Evolutionary conservation across 92 coral and sea anemone species (phyloP), one percentile per base, ranked within the genome.

Genomic region (Bergia puertoricense): DNA sequence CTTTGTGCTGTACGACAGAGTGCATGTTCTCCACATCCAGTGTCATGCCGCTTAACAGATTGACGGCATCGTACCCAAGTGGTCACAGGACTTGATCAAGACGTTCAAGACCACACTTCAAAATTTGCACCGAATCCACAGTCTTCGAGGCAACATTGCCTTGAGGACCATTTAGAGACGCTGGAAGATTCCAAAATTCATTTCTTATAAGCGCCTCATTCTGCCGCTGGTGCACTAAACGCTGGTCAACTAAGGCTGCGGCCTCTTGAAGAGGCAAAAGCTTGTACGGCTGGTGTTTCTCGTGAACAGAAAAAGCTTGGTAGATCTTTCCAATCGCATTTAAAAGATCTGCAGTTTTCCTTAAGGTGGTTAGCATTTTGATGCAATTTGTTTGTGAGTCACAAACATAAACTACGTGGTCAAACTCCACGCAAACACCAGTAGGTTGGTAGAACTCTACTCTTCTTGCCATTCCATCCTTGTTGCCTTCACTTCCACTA

Each of bases 1-100:
- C 85, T 82, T 93, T 93, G 89, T 91, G 91, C 80, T 93, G 93
- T 6, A 89, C 95, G 48, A 89, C 89, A 30, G 89, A 87, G 39
- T 88, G 74, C 38, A 36, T n/a, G 72, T 80, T 57, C 42, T 80
- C 85, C 16, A 80, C 85, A 80, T 80, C 90, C 82, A 67, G 74
- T 56, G 85, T 80, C 73, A 57, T 22, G 42, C 85, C 38, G 48
- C 81, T 77, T 8, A 77, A 43, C 22, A 80, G 40, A 40, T 39
- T 56, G 73, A 65, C 42, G 30, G 65, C 65, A 80, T 39, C 30
- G 72, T 80, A 80, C 65, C 65, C 40, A 38, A 80, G 65, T 56
- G 74, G 72, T 1, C 48, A 22, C 10, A 80, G 30, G 38, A 80
- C 38, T 15, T 62, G 43, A 80, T 80, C 72, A 80, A 80, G 85